phyloP scores from a whole-genome alignment of 1,140 invertebrate species.

The Onthophagus taurus region DNA sequence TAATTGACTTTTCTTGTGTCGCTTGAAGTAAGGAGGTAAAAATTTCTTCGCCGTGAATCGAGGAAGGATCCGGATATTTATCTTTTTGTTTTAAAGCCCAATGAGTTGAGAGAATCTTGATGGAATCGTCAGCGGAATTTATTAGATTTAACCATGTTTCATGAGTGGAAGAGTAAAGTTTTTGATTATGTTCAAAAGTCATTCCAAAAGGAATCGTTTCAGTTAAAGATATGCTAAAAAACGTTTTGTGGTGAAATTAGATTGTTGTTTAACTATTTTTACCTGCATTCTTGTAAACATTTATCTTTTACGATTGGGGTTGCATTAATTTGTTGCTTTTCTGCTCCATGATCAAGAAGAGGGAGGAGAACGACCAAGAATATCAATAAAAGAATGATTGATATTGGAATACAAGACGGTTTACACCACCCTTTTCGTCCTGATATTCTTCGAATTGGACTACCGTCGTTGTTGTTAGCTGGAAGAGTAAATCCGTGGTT shows the following conservation, averaged over 20 bases:
- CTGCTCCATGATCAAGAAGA: constrained; percentile 53
- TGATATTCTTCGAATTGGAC: constrained; percentile 37
- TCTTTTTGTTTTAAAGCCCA: constrained; percentile 78
- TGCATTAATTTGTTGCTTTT: constrained; percentile 35
- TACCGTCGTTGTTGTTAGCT: constrained; percentile 26
- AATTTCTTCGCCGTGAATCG: constrained; percentile 72
- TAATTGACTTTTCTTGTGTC: constrained; percentile 59
- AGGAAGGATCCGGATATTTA: constrained; percentile 64
- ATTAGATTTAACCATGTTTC: constrained; percentile 71
- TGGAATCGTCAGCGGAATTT: constrained; percentile 54
- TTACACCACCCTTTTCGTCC: constrained; percentile 52
- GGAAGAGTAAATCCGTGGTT: constrained; percentile 27
- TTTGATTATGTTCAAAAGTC: constrained; percentile 53
- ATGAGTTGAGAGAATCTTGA: constrained; percentile 88
- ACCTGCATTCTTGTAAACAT: constrained; percentile 49
- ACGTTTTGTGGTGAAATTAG: no score
- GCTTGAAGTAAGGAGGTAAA: constrained; percentile 67
- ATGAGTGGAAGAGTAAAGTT: constrained; percentile 60
- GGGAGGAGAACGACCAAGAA: constrained; percentile 66
- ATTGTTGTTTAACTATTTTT: no score
- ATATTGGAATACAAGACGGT: constrained; percentile 70
- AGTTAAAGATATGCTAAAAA: constrained; percentile 59
- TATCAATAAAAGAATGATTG: constrained; percentile 64
- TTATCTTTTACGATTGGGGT: constrained; percentile 31
- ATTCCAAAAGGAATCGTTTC: constrained; percentile 85